Evolutionary conservation across 2,888 invertebrate species (phyloP).

Genomic region (Callosobruchus maculatus): DNA sequence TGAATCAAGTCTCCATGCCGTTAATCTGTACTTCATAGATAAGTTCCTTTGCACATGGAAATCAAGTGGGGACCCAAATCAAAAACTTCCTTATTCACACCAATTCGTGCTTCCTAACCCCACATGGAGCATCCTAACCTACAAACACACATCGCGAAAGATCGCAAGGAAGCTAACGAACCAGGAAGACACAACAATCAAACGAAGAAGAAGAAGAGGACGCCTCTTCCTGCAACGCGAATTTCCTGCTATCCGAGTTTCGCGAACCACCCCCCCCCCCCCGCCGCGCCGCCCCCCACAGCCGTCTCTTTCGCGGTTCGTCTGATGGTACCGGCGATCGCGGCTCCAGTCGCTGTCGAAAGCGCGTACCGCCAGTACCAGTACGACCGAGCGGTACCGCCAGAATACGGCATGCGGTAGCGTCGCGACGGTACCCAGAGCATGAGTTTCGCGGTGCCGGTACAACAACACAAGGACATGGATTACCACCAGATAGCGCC

Average conservation of each 20-base stretch:
- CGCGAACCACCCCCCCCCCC: neutral
- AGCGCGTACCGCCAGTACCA: neutral
- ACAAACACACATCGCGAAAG: neutral
- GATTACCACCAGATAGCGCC: slow-evolving; percentile 55
- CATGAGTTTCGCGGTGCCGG: slow-evolving; percentile 51
- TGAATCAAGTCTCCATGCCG: too few relatives aligned
- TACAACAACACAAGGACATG: slow-evolving; percentile 44
- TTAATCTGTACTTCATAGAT: too few relatives aligned
- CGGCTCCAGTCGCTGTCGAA: neutral
- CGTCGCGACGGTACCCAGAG: neutral
- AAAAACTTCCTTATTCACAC: neutral
- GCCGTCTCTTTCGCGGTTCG: neutral
- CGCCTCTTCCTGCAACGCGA: neutral
- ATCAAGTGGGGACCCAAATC: too few relatives aligned
- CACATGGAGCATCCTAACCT: neutral
- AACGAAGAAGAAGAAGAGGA: neutral
- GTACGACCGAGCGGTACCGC: slow-evolving; percentile 25
- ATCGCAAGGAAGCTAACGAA: neutral
- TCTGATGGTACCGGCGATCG: neutral
- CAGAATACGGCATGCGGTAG: slow-evolving; percentile 42
- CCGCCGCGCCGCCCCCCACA: neutral
- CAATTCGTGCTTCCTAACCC: neutral
- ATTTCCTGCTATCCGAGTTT: neutral
- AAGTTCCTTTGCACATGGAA: too few relatives aligned
- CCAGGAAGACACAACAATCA: neutral